Percentiles rank a stretch among this genome's conserved stretches.
Evolutionary conservation across 1,140 invertebrate species (phyloP).

Genomic region (Cherax quadricarinatus): DNA sequence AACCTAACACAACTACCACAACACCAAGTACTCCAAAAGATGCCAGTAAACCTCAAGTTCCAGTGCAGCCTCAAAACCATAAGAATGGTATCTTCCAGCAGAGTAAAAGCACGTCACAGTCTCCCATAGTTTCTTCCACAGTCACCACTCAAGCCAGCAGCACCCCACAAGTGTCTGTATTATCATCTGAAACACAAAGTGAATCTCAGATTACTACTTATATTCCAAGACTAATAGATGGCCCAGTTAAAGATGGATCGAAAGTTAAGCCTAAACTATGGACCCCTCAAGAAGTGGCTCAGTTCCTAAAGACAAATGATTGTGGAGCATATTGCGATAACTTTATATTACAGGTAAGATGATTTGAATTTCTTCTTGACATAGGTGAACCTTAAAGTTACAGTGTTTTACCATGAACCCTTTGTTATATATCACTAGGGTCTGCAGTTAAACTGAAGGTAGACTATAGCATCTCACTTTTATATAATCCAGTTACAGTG

Average conservation of each 20-base stretch:
- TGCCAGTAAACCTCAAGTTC: not conserved
- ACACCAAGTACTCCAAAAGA: constrained; percentile 31
- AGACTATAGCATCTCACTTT: too few relatives aligned
- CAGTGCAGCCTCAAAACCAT: not conserved
- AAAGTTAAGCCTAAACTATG: constrained; percentile 82
- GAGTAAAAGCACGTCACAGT: constrained; percentile 46
- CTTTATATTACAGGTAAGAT: constrained; percentile 84
- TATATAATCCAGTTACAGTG: too few relatives aligned
- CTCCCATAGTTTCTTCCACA: constrained; percentile 42
- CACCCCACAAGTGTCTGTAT: constrained; percentile 24
- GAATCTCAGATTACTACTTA: constrained; percentile 16
- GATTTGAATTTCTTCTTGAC: constrained; percentile 51
- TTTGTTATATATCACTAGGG: too few relatives aligned
- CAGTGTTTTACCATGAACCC: too few relatives aligned
- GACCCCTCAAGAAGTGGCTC: constrained; percentile 89
- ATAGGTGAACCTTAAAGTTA: too few relatives aligned
- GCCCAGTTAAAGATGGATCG: constrained; percentile 59
- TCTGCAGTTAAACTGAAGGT: too few relatives aligned
- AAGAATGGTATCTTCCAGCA: constrained; percentile 49
- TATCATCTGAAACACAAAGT: not conserved
- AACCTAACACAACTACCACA: not conserved
- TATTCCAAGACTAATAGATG: constrained; percentile 69
- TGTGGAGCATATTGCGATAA: constrained; percentile 92
- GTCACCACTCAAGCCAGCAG: constrained; percentile 25
- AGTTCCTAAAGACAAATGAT: constrained; percentile 92